Evolutionary conservation across 2,888 invertebrate species (phyloP).

Genomic region (Drosophila neotestacea): DNA sequence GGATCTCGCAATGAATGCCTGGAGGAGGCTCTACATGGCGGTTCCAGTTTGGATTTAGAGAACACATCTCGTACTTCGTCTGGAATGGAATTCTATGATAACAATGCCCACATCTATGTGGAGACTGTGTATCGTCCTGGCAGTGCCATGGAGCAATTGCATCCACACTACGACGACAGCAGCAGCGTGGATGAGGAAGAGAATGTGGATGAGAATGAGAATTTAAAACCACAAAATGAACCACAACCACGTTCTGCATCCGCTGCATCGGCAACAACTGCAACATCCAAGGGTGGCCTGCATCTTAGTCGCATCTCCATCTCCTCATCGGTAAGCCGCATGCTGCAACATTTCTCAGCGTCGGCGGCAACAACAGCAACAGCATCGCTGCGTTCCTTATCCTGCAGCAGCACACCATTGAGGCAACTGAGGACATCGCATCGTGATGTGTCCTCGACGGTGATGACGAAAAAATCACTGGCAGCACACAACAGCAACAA

Average conservation of each 20-base stretch:
- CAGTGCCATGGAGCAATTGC: conserved; percentile 72
- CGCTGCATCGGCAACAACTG: not conserved
- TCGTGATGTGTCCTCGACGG: conserved; percentile 22
- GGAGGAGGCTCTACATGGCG: conserved; percentile 53
- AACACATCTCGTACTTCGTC: conserved; percentile 83
- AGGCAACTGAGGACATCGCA: conserved; percentile 57
- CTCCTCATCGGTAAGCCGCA: conserved; percentile 88
- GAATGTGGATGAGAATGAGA: conserved; percentile 46
- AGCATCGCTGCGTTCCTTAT: conserved; percentile 87
- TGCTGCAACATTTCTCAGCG: conserved; percentile 89
- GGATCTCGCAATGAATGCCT: conserved; percentile 73
- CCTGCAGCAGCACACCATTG: conserved; percentile 87
- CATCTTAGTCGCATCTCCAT: conserved; percentile 85
- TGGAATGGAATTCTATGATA: conserved; percentile 72
- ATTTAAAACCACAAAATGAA: conserved; percentile 20
- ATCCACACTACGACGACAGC: conserved; percentile 61
- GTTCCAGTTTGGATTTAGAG: conserved; percentile 82
- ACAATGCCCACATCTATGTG: conserved; percentile 68
- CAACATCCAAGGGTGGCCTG: conserved; percentile 66
- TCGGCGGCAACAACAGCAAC: conserved; percentile 85
- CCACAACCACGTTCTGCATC: conserved; percentile 53
- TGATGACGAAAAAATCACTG: conserved; percentile 51
- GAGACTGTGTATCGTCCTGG: conserved; percentile 69
- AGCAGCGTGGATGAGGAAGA: conserved; percentile 43
- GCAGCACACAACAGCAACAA: conserved; percentile 64